Percentiles rank a stretch among this genome's conserved stretches.
phyloP scores from a whole-genome alignment of 1,140 invertebrate genomes.

The Phenacoccus solenopsis region DNA sequence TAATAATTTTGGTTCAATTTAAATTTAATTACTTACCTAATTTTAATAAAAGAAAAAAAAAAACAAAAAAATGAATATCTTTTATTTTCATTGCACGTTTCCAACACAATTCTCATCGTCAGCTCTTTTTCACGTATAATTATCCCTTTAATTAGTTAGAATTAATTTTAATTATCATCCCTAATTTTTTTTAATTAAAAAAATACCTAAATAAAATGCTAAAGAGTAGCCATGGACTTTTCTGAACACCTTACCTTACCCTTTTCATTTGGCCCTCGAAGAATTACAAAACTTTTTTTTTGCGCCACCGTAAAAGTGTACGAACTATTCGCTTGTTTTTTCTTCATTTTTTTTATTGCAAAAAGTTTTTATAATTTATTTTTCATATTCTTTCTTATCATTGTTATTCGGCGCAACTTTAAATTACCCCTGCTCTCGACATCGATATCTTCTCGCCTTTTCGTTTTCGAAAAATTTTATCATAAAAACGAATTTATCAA shows the following conservation, averaged over 20 bases:
- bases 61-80: too few relatives aligned
- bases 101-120: too few relatives aligned
- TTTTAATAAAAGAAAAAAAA: too few relatives aligned
- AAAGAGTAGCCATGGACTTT: too few relatives aligned
- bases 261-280: constrained; percentile 13
- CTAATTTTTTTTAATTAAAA: too few relatives aligned
- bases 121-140: too few relatives aligned
- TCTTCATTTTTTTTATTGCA: constrained; percentile 9
- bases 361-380: constrained; percentile 16
- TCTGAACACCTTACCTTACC: background rate
- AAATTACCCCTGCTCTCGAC: constrained; percentile 6
- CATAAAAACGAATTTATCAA: constrained; percentile 4
- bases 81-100: too few relatives aligned
- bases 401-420: constrained; percentile 5
- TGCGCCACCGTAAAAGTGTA: background rate
- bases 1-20: background rate
- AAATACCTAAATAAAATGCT: too few relatives aligned
- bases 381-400: constrained; percentile 17
- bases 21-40: too few relatives aligned
- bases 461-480: constrained; percentile 9
- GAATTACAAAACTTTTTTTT: background rate
- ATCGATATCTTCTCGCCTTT: constrained; percentile 14
- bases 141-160: too few relatives aligned
- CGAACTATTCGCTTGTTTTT: background rate
- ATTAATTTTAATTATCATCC: too few relatives aligned